Percentiles rank a stretch among this genome's conserved stretches.
Conservation (phyloP, 2,797 vertebrate genomes). For the Xenopus petersii region DNA sequence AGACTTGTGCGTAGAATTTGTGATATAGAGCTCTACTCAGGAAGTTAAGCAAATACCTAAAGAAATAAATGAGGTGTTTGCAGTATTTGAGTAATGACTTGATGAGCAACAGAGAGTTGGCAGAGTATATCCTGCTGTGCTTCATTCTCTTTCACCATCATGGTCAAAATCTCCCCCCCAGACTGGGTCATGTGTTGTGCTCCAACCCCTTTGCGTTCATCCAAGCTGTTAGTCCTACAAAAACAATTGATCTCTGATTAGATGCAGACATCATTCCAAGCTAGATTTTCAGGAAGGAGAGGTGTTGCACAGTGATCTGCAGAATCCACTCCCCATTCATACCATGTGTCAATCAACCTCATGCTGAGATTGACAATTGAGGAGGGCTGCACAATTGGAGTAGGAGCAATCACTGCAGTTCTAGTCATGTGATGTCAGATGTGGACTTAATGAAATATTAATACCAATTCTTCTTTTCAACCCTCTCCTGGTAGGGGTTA, state of each 20-base stretch:
- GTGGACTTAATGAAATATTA: slow-evolving; percentile 42
- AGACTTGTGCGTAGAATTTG: too few relatives aligned
- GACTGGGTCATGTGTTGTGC: slow-evolving; percentile 59
- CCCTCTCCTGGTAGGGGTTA: slow-evolving; percentile 20
- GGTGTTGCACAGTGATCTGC: neutral
- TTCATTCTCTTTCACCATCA: slow-evolving; percentile 60
- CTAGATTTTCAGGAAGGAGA: neutral
- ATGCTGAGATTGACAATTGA: slow-evolving; percentile 21
- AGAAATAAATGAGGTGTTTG: too few relatives aligned
- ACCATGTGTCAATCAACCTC: slow-evolving; percentile 19
- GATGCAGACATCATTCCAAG: neutral
- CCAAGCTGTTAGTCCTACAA: slow-evolving; percentile 56
- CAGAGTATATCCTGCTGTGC: slow-evolving; percentile 56
- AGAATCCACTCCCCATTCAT: neutral
- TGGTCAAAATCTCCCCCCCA: slow-evolving; percentile 62
- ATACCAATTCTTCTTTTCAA: slow-evolving; percentile 6
- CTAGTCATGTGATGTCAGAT: slow-evolving; percentile 28
- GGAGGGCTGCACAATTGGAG: neutral
- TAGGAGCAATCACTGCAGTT: neutral
- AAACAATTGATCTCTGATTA: neutral
- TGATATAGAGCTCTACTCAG: too few relatives aligned
- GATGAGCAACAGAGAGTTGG: too few relatives aligned
- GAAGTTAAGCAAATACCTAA: too few relatives aligned
- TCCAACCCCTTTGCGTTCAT: slow-evolving; percentile 50
- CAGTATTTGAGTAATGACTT: too few relatives aligned